Conservation (phyloP, 2,888 invertebrate genomes). For the Platycheirus albimanus region DNA sequence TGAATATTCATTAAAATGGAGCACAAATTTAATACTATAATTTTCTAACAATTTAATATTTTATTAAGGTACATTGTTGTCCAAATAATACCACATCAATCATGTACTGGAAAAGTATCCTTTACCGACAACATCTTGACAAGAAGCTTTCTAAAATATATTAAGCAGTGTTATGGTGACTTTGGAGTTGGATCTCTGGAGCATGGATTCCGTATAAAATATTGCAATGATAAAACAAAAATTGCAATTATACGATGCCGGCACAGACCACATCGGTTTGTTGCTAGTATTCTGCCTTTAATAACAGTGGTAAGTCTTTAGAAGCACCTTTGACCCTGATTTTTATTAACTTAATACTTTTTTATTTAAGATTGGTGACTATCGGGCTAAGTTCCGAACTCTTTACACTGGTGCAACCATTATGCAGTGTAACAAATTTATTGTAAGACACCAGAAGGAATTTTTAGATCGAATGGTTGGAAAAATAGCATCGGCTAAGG, state of each 20-base stretch:
- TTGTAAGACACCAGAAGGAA: constrained; percentile 87
- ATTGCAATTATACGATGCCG: constrained; percentile 89
- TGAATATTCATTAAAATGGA: constrained; percentile 76
- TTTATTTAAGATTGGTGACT: constrained; percentile 85
- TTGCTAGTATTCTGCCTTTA: constrained; percentile 87
- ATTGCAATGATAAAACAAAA: constrained; percentile 90
- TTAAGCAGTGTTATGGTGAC: constrained; percentile 89
- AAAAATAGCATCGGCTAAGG: constrained; percentile 85
- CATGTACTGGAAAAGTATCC: constrained; percentile 79
- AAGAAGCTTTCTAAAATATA: constrained; percentile 84
- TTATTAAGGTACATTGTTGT: constrained; percentile 87
- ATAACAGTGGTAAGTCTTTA: constrained; percentile 84
- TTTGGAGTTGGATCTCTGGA: constrained; percentile 89
- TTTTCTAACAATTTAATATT: background rate
- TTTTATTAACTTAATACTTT: too few species aligned
- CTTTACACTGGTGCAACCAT: constrained; percentile 91
- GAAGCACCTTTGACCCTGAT: too few species aligned
- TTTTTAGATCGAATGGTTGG: constrained; percentile 87
- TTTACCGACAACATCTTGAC: constrained; percentile 83
- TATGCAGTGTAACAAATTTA: constrained; percentile 90
- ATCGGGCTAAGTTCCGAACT: constrained; percentile 86
- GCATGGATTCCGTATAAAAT: constrained; percentile 89
- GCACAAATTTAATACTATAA: background rate
- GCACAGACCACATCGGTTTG: constrained; percentile 89
- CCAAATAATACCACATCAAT: constrained; percentile 84